These are phyloP conservation scores for Aromia moschata DNA, from an alignment of 2,888 invertebrate genomes.

Conservation along the genomic window DNA sequence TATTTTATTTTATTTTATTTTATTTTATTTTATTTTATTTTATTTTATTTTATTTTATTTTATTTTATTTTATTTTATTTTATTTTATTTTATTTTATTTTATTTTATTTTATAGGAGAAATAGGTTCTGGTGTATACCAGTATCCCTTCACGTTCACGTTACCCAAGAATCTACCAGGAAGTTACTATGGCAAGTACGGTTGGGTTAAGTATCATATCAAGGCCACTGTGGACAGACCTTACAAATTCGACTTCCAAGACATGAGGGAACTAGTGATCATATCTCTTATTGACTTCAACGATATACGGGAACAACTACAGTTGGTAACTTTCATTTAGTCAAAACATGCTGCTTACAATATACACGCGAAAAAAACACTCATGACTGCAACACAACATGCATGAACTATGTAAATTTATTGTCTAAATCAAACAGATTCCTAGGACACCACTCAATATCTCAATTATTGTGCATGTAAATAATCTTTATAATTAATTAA, in stretches of 20 bases:
- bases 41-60: too few relatives aligned
- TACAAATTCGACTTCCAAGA: slow-evolving; percentile 87
- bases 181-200: slow-evolving; percentile 80
- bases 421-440: background rate
- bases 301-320: background rate
- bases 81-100: too few relatives aligned
- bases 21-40: too few relatives aligned
- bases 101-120: slow-evolving; percentile 34
- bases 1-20: too few relatives aligned
- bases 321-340: background rate
- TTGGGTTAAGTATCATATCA: slow-evolving; percentile 83
- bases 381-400: background rate
- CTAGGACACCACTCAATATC: too few relatives aligned
- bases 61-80: too few relatives aligned
- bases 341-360: background rate
- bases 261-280: slow-evolving; percentile 83
- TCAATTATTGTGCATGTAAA: too few relatives aligned
- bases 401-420: background rate
- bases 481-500: too few relatives aligned
- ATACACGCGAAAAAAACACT: background rate
- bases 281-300: slow-evolving; percentile 78
- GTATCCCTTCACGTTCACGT: slow-evolving; percentile 81
- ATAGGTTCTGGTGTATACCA: slow-evolving; percentile 75
- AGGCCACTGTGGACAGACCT: slow-evolving; percentile 80
- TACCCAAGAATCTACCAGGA: slow-evolving; percentile 79